Evolutionary conservation across 2,113 vertebrate genomes (phyloP), one percentile per base, ranked within the genome.

Genomic region (Dinomys branickii): DNA sequence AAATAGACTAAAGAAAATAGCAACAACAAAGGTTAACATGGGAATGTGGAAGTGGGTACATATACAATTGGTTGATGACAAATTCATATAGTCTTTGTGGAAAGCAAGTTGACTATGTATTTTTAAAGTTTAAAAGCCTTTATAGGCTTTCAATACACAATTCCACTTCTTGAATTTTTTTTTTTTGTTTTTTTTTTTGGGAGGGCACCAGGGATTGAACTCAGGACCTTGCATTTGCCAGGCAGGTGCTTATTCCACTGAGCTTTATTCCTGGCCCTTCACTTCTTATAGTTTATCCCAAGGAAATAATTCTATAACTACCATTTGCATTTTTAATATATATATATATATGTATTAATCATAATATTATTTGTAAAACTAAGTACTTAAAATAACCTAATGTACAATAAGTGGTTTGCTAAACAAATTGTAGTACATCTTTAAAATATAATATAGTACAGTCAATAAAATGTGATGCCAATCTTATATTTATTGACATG

Each of bases 201-300:
- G n/a, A n/a, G n/a, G n/a, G n/a, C n/a, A n/a, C n/a, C n/a, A n/a
- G n/a, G n/a, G n/a, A n/a, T n/a, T n/a, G n/a, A n/a, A n/a, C n/a
- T n/a, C n/a, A n/a, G n/a, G n/a, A n/a, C n/a, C n/a, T n/a, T n/a
- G n/a, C n/a, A n/a, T n/a, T n/a, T n/a, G n/a, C n/a, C n/a, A n/a
- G n/a, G n/a, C n/a, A n/a, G n/a, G n/a, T n/a, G n/a, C n/a, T n/a
- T n/a, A n/a, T n/a, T n/a, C n/a, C n/a, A n/a, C n/a, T n/a, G n/a
- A n/a, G n/a, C n/a, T n/a, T n/a, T n/a, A n/a, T n/a, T n/a, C n/a
- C n/a, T n/a, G n/a, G n/a, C n/a, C n/a, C n/a, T n/a, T n/a, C 33
- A 54, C 58, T 77, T 89, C 38, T 10, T 73, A 8, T 81, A 94
- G 85, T 88, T 85, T 92, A 92, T 80, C 81, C n/a, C 47, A 83